Evolutionary conservation across 92 coral and sea anemone genomes (phyloP).

Genomic region (Siderastrea radians): DNA sequence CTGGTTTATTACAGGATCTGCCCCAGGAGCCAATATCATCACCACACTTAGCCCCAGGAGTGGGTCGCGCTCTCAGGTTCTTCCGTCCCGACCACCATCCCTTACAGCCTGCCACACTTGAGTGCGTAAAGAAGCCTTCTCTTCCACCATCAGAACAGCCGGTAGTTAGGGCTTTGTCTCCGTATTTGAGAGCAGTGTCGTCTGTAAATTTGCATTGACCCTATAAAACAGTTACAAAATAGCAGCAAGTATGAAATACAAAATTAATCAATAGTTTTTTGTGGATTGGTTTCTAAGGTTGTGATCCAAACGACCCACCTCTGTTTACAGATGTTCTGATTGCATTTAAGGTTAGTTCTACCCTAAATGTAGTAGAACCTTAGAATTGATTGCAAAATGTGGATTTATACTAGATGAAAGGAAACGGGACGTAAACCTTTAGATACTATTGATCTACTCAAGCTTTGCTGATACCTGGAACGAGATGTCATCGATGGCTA

Average conservation of each 20-base stretch:
- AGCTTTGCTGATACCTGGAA: conserved; percentile 35
- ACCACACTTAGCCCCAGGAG: conserved; percentile 73
- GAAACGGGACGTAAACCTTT: no score
- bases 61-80: conserved; percentile 71
- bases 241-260: neutral
- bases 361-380: no score
- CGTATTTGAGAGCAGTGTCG: conserved; percentile 63
- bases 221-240: neutral
- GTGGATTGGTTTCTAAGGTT: neutral
- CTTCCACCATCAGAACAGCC: conserved; percentile 91
- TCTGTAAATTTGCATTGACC: conserved; percentile 62
- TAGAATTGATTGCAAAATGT: no score
- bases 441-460: neutral
- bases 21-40: conserved; percentile 76
- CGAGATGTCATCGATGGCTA: conserved; percentile 83
- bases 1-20: conserved; percentile 63
- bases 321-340: no score
- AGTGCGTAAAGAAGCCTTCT: conserved; percentile 87
- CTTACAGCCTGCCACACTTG: conserved; percentile 83
- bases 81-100: conserved; percentile 84
- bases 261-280: no score
- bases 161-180: conserved; percentile 66
- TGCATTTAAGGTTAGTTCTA: no score
- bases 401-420: no score
- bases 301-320: no score